These are phyloP conservation scores for Cordilura impudica DNA, from an alignment of 2,888 invertebrate genomes.

Conservation along the genomic window DNA sequence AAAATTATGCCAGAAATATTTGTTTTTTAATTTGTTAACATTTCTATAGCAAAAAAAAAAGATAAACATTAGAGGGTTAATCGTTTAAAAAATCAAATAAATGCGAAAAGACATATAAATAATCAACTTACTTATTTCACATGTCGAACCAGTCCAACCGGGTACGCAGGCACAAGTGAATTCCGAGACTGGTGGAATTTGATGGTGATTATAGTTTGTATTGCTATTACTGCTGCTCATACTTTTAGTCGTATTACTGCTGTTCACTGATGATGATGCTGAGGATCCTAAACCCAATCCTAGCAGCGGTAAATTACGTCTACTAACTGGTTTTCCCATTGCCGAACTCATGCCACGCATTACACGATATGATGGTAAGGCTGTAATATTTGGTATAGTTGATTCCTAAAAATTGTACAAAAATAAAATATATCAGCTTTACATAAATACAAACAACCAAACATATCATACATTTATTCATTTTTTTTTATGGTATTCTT, in stretches of 20 bases:
- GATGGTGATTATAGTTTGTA: conserved; percentile 64
- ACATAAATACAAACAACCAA: not conserved
- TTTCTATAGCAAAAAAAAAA: too few species aligned
- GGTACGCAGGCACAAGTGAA: conserved; percentile 89
- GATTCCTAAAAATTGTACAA: conserved; percentile 60
- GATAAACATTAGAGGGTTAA: not conserved
- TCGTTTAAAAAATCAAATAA: conserved; percentile 19
- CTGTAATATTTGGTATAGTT: conserved; percentile 68
- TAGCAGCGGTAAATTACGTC: conserved; percentile 72
- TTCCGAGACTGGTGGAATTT: conserved; percentile 77
- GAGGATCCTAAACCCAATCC: conserved; percentile 68
- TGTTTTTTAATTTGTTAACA: too few species aligned
- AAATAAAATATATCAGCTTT: not conserved
- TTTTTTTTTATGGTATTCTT: not conserved
- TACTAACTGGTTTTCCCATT: conserved; percentile 77
- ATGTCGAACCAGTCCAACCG: conserved; percentile 90
- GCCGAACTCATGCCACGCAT: conserved; percentile 79
- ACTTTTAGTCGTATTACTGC: conserved; percentile 31
- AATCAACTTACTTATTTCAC: conserved; percentile 83
- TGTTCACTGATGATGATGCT: conserved; percentile 62
- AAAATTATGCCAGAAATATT: too few species aligned
- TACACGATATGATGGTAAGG: conserved; percentile 82
- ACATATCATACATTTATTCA: conserved; percentile 54
- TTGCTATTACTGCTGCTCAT: conserved; percentile 49
- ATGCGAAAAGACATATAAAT: conserved; percentile 3